Evolutionary conservation across 2,888 invertebrate species (phyloP).

Genomic region (Hirtodrosophila histrioides): DNA sequence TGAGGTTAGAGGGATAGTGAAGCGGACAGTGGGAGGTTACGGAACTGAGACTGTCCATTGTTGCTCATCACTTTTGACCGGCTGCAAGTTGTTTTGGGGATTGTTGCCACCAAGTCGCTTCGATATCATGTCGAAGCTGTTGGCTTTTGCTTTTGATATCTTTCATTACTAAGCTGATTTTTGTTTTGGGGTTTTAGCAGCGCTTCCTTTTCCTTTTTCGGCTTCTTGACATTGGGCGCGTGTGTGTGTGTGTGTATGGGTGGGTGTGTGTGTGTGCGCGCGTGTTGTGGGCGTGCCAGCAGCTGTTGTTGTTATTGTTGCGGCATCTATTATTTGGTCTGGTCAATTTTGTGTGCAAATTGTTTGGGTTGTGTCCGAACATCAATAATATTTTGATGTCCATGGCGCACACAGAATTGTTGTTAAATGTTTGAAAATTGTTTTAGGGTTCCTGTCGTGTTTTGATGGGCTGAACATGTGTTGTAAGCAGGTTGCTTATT

Average conservation of each 20-base stretch:
- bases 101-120: conserved; percentile 38
- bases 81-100: conserved; percentile 57
- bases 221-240: conserved; percentile 21
- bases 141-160: conserved; percentile 62
- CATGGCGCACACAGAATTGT: conserved; percentile 24
- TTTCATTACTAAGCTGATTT: conserved; percentile 67
- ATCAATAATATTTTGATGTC: conserved; percentile 70
- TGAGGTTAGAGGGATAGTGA: background rate
- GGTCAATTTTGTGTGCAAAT: conserved; percentile 71
- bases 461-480: conserved; percentile 24
- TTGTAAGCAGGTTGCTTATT: conserved; percentile 5
- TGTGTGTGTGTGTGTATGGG: conserved; percentile 9
- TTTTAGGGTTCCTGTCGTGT: conserved; percentile 28
- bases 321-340: conserved; percentile 39
- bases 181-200: conserved; percentile 47
- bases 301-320: conserved; percentile 42
- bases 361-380: conserved; percentile 68
- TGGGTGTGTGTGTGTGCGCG: conserved; percentile 22
- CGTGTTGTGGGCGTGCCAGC: conserved; percentile 57
- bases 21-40: conserved; percentile 5
- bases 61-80: conserved; percentile 62
- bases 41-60: conserved; percentile 38
- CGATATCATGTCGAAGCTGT: conserved; percentile 53
- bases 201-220: conserved; percentile 11
- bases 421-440: conserved; percentile 47